Conservation (phyloP, 2,888 invertebrate genomes). For the Cephus spinipes region DNA sequence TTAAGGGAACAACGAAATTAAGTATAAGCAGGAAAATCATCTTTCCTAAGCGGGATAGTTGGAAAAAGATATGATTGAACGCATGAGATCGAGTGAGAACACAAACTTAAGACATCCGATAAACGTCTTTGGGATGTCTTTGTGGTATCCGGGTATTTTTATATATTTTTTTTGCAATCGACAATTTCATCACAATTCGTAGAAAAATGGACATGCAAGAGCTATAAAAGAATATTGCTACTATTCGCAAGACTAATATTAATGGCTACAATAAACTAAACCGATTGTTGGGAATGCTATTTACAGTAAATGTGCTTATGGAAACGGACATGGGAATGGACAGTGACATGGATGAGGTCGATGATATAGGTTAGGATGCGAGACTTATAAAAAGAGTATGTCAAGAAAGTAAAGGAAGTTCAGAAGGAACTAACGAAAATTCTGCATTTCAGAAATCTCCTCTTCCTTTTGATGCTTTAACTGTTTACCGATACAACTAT, state of each 20-base stretch:
- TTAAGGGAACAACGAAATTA: background rate
- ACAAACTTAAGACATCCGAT: background rate
- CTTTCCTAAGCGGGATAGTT: background rate
- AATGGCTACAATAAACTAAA: background rate
- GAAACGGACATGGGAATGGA: background rate
- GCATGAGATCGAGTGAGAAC: background rate
- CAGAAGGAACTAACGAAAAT: background rate
- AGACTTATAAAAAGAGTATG: background rate
- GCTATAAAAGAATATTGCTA: background rate
- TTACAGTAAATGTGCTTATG: conserved; percentile 12
- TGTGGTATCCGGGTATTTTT: conserved; percentile 13
- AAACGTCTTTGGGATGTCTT: conserved; percentile 13
- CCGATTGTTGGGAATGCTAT: conserved; percentile 20
- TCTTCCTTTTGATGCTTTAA: background rate
- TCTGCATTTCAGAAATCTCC: background rate
- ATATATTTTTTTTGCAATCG: conserved; percentile 24
- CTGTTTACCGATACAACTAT: background rate
- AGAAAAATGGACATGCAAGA: conserved; percentile 37
- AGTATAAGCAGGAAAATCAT: background rate
- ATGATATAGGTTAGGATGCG: background rate
- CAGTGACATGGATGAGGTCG: background rate
- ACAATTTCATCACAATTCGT: conserved; percentile 39
- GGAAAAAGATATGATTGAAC: background rate
- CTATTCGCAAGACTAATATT: conserved; percentile 5
- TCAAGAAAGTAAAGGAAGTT: background rate